phyloP scores from a whole-genome alignment of 2,113 vertebrate genomes.

The Peromyscus polionotus region DNA sequence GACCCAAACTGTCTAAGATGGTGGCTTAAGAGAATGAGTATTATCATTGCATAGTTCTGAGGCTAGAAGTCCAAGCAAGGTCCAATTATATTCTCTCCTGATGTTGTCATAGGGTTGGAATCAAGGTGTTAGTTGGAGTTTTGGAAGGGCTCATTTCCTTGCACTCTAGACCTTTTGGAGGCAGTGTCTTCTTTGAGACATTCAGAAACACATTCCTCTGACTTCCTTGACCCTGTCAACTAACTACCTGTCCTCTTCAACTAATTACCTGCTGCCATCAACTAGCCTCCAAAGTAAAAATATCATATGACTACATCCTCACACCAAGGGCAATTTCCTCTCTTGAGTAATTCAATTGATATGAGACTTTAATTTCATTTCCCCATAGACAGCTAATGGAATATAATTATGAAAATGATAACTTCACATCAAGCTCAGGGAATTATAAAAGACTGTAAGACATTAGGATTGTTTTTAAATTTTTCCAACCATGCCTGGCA shows the following conservation, averaged over 20 bases:
- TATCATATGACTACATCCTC: neutral
- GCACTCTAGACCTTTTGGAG: neutral
- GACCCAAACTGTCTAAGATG: neutral
- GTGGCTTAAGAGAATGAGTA: neutral
- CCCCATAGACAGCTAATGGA: neutral
- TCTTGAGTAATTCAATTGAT: conserved; percentile 28
- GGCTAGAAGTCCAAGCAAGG: neutral
- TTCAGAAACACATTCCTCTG: neutral
- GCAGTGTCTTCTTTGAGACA: neutral
- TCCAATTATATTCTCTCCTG: neutral
- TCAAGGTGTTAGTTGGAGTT: neutral
- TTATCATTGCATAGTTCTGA: neutral
- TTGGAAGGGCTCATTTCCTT: conserved; percentile 10
- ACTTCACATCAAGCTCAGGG: neutral
- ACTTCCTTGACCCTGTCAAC: neutral
- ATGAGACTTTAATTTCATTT: conserved; percentile 36
- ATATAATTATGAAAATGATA: neutral
- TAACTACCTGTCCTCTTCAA: too few species aligned
- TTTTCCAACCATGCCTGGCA: neutral
- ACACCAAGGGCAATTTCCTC: neutral
- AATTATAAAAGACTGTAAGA: neutral
- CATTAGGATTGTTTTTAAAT: neutral
- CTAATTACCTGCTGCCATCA: too few species aligned
- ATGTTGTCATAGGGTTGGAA: neutral
- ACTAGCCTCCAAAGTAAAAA: neutral